phyloP scores from a whole-genome alignment of 2,888 invertebrate species.

The Luperina nickerlii region DNA sequence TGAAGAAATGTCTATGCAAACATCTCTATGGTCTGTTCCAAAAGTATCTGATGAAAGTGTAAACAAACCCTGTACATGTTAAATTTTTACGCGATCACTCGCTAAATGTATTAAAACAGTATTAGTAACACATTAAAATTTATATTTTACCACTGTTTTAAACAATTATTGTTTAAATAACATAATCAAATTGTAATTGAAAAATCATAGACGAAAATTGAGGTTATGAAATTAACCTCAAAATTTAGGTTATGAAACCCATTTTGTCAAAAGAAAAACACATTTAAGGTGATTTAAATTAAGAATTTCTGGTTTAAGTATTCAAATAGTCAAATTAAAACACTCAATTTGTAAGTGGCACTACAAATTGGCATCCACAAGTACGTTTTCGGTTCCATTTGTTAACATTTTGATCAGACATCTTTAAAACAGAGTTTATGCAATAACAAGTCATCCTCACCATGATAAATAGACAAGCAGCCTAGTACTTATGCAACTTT shows the following conservation, averaged over 20 bases:
- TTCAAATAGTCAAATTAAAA: background rate
- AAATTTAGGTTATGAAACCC: no score
- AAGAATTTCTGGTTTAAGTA: background rate
- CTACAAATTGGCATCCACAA: background rate
- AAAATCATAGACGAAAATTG: background rate
- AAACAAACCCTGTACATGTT: background rate
- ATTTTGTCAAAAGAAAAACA: background rate
- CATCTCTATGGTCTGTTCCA: background rate
- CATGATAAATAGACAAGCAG: constrained; percentile 3
- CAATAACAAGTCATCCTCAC: background rate
- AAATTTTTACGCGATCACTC: background rate
- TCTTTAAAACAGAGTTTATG: background rate
- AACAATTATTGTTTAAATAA: background rate
- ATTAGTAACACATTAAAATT: background rate
- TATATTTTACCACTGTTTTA: background rate
- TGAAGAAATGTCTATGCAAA: background rate
- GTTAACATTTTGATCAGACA: background rate
- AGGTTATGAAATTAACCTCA: background rate
- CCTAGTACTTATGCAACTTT: constrained; percentile 1
- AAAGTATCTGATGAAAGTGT: background rate
- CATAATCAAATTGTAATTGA: background rate
- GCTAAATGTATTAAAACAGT: background rate
- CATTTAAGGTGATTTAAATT: background rate
- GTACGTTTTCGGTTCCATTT: background rate
- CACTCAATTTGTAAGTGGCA: background rate